Evolutionary conservation across 2,113 vertebrate genomes (phyloP).

Genomic region (Orientallactaga bullata): DNA sequence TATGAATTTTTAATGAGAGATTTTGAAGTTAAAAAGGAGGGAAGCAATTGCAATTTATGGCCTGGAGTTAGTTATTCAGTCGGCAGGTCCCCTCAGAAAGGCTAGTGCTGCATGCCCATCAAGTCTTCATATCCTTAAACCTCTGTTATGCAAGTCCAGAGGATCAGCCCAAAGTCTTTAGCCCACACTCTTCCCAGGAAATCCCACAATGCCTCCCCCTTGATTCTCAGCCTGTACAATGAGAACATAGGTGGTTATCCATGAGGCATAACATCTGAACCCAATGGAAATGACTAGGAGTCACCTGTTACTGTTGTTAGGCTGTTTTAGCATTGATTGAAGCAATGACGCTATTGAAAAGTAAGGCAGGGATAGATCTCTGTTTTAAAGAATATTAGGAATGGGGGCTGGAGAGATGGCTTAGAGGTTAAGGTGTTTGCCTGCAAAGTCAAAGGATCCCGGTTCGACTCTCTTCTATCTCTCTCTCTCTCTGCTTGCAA

Average conservation of each 20-base stretch:
- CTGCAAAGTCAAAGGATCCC: no score
- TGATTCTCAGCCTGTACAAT: slow-evolving; percentile 4
- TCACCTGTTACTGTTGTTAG: background rate
- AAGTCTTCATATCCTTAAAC: background rate
- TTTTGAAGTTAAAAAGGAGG: slow-evolving; percentile 79
- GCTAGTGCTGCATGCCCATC: background rate
- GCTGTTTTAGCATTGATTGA: background rate
- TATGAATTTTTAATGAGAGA: slow-evolving; percentile 79
- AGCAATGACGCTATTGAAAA: background rate
- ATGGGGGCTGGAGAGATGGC: no score
- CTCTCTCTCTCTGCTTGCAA: no score
- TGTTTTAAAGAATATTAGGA: background rate
- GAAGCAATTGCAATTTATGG: slow-evolving; percentile 68
- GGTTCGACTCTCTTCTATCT: no score
- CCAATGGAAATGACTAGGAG: background rate
- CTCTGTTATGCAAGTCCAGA: background rate
- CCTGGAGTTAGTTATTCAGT: slow-evolving; percentile 46
- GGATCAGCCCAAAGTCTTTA: background rate
- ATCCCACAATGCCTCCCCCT: background rate
- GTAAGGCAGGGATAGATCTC: background rate
- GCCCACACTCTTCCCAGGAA: background rate
- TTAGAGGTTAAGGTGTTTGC: no score
- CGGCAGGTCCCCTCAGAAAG: slow-evolving; percentile 61
- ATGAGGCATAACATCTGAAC: slow-evolving; percentile 9
- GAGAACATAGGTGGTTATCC: background rate